These are phyloP conservation scores for Dorcus parallelipipedus DNA, from an alignment of 2,888 invertebrate genomes.

Conservation along the genomic window DNA sequence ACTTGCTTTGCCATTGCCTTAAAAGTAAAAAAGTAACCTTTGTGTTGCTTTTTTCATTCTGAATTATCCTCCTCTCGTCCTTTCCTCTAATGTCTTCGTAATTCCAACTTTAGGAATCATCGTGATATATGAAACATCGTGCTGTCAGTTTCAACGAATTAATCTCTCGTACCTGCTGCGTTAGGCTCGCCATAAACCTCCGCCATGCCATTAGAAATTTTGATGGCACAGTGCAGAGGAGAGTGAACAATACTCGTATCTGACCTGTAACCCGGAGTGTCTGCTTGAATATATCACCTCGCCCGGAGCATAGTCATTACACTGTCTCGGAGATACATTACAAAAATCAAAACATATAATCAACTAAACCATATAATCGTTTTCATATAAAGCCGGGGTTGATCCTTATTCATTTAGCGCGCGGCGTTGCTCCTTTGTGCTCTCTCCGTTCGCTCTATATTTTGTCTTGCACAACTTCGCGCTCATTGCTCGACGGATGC, in stretches of 20 bases:
- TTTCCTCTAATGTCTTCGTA: neutral
- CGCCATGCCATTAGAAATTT: neutral
- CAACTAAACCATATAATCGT: conserved; percentile 41
- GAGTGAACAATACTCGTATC: conserved; percentile 6
- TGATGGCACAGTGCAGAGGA: neutral
- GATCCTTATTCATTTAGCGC: conserved; percentile 13
- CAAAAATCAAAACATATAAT: conserved; percentile 47
- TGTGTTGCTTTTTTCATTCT: too few species aligned
- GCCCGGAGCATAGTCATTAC: conserved; percentile 44
- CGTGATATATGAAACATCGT: too few species aligned
- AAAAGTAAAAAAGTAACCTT: too few species aligned
- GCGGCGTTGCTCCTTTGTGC: conserved; percentile 2
- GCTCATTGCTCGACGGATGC: neutral
- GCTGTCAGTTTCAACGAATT: neutral
- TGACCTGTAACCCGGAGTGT: conserved; percentile 20
- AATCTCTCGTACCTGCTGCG: neutral
- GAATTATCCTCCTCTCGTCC: too few species aligned
- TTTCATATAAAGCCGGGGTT: conserved; percentile 8
- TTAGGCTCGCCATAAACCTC: neutral
- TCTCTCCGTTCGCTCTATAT: neutral
- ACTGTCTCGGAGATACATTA: conserved; percentile 47
- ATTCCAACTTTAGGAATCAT: neutral
- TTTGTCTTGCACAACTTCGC: neutral
- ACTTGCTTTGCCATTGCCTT: too few species aligned
- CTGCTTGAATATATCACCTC: conserved; percentile 42